phyloP scores from a whole-genome alignment of 2,888 invertebrate genomes.

The Acrocyrtus sp. region DNA sequence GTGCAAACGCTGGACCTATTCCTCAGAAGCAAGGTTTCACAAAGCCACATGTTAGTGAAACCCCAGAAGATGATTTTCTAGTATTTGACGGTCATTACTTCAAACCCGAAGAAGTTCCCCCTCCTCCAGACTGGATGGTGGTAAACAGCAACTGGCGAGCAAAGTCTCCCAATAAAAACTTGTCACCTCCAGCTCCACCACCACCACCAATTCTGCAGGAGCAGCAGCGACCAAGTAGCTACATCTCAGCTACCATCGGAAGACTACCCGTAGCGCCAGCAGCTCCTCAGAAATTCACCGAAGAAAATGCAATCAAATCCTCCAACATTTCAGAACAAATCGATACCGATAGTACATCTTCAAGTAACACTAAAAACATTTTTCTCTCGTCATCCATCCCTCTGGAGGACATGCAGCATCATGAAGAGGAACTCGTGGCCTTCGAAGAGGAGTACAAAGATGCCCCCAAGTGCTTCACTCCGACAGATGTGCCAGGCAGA shows the following conservation, averaged over 20 bases:
- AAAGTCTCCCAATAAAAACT: background rate
- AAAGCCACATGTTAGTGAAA: background rate
- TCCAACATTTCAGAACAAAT: background rate
- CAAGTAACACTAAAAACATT: slow-evolving; percentile 13
- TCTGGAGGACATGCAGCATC: slow-evolving; percentile 12
- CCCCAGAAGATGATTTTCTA: slow-evolving; percentile 1
- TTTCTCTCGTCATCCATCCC: background rate
- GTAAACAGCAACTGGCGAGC: slow-evolving; percentile 25
- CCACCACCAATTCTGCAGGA: too few relatives aligned
- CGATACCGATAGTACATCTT: background rate
- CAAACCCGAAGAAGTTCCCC: slow-evolving; percentile 25
- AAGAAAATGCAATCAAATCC: slow-evolving; percentile 23
- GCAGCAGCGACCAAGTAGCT: slow-evolving; percentile 2
- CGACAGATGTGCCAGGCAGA: slow-evolving; percentile 38
- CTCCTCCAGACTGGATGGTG: slow-evolving; percentile 30
- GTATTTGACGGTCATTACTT: slow-evolving; percentile 33
- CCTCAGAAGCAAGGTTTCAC: background rate
- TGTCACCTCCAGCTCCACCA: background rate
- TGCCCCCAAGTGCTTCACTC: slow-evolving; percentile 41
- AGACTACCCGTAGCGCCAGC: slow-evolving; percentile 1
- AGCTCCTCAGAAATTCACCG: slow-evolving; percentile 15
- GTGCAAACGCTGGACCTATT: too few relatives aligned
- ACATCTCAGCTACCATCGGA: background rate
- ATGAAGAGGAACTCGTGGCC: background rate
- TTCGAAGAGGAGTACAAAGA: slow-evolving; percentile 1